Conservation (phyloP, 2,888 invertebrate genomes). For the Nemotelus nigrinus region DNA sequence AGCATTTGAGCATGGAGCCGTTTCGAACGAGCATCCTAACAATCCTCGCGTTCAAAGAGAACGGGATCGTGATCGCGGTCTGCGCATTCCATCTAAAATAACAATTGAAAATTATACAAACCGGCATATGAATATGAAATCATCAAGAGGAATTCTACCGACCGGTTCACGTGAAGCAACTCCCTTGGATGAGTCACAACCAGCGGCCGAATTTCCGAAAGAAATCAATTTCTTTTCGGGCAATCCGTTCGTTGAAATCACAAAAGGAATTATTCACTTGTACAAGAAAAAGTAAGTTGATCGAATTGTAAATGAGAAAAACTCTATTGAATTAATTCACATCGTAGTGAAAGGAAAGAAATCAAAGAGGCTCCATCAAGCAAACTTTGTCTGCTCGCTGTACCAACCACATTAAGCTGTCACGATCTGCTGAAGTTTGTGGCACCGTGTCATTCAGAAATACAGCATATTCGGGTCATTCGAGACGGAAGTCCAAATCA, state of each 20-base stretch:
- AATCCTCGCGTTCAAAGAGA: constrained; percentile 64
- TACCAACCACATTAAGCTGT: constrained; percentile 90
- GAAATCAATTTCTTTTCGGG: constrained; percentile 89
- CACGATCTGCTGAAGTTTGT: constrained; percentile 94
- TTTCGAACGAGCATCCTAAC: constrained; percentile 61
- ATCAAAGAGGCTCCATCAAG: constrained; percentile 78
- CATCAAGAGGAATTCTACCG: constrained; percentile 69
- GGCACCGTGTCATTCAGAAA: constrained; percentile 89
- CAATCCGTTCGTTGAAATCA: constrained; percentile 96
- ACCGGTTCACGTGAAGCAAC: constrained; percentile 72
- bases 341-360: constrained; percentile 76
- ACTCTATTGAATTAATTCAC: constrained; percentile 38
- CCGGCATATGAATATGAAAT: constrained; percentile 65
- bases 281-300: constrained; percentile 92
- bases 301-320: background rate
- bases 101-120: constrained; percentile 83
- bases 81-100: constrained; percentile 76
- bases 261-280: constrained; percentile 95
- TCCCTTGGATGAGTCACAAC: constrained; percentile 56
- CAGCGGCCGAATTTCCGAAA: constrained; percentile 63
- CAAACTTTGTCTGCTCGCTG: constrained; percentile 87
- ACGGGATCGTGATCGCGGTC: constrained; percentile 70
- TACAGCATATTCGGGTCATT: constrained; percentile 91
- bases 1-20: constrained; percentile 63
- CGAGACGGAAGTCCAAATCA: constrained; percentile 93